phyloP scores from a whole-genome alignment of 2,797 vertebrate genomes.

The Pangasius krempfi region DNA sequence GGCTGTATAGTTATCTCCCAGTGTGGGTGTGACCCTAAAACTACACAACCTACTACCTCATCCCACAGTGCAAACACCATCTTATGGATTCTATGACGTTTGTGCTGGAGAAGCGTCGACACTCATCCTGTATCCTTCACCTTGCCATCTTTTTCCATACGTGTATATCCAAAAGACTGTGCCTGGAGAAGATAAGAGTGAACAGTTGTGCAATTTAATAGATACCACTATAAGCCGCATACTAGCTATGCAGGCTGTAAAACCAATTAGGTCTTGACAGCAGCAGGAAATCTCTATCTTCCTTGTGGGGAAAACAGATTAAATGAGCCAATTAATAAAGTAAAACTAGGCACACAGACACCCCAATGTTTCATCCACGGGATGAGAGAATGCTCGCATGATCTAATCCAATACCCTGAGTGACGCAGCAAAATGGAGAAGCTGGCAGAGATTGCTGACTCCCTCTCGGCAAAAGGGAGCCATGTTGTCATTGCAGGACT shows the following conservation, averaged over 20 bases:
- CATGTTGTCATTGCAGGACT: slow-evolving; percentile 56
- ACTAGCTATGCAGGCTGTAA: neutral
- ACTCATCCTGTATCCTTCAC: neutral
- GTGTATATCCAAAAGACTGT: neutral
- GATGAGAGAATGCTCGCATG: slow-evolving; percentile 18
- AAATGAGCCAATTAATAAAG: neutral
- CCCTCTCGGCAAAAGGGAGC: slow-evolving; percentile 49
- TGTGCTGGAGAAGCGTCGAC: neutral
- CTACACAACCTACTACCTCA: slow-evolving; percentile 99
- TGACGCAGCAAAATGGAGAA: slow-evolving; percentile 46
- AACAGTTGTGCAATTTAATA: slow-evolving; percentile 7
- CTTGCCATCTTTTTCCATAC: slow-evolving; percentile 3
- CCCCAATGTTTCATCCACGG: slow-evolving; percentile 9
- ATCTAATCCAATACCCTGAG: slow-evolving; percentile 30
- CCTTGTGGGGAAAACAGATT: neutral
- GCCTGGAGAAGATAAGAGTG: neutral
- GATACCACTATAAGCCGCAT: neutral
- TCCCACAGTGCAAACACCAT: slow-evolving; percentile 81
- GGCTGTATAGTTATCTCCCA: slow-evolving; percentile 99
- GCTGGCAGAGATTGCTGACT: slow-evolving; percentile 41
- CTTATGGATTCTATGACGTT: neutral
- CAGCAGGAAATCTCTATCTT: neutral
- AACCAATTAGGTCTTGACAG: neutral
- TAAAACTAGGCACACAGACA: neutral
- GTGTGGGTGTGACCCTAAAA: slow-evolving; percentile 99